Percentiles rank a stretch among this genome's conserved stretches.
These are phyloP conservation scores for Gymnoscopelus microlampas DNA, from an alignment of 2,797 vertebrate genomes.

Conservation along the genomic window DNA sequence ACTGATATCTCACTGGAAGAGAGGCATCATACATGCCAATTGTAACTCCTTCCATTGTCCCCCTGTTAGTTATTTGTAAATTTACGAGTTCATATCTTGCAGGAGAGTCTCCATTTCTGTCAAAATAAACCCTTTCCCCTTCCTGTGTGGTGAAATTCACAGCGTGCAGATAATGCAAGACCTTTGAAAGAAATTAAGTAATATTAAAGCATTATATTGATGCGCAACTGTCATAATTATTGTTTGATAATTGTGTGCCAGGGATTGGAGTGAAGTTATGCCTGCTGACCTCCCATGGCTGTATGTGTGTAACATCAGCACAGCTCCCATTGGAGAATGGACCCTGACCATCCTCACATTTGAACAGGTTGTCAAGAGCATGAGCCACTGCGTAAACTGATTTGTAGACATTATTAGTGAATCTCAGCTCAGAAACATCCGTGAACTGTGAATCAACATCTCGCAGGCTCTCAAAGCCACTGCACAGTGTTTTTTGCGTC, in stretches of 20 bases:
- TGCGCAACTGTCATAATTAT: too few relatives aligned
- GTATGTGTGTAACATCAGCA: conserved; percentile 68
- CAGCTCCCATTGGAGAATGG: conserved; percentile 64
- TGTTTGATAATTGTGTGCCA: too few relatives aligned
- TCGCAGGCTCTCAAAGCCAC: conserved; percentile 78
- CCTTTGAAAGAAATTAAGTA: conserved; percentile 56
- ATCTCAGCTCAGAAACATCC: conserved; percentile 82
- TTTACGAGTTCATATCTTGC: conserved; percentile 86
- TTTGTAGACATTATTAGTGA: conserved; percentile 85
- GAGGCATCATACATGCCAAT: conserved; percentile 81
- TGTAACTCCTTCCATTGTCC: conserved; percentile 67
- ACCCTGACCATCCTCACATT: conserved; percentile 65
- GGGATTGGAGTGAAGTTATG: neutral
- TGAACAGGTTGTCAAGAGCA: conserved; percentile 77
- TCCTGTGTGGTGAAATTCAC: conserved; percentile 78
- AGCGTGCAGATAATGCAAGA: conserved; percentile 73
- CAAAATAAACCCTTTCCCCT: conserved; percentile 80
- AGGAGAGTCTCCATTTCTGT: conserved; percentile 80
- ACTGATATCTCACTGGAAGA: conserved; percentile 68
- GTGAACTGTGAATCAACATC: conserved; percentile 80
- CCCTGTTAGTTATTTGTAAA: conserved; percentile 72
- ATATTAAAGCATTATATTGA: too few relatives aligned
- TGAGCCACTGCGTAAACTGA: conserved; percentile 83
- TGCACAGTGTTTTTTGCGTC: conserved; percentile 62
- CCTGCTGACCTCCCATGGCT: conserved; percentile 83